Evolutionary conservation across 2,113 vertebrate species (phyloP), one percentile per base, ranked within the genome.

Genomic region (Labrus mixtus): DNA sequence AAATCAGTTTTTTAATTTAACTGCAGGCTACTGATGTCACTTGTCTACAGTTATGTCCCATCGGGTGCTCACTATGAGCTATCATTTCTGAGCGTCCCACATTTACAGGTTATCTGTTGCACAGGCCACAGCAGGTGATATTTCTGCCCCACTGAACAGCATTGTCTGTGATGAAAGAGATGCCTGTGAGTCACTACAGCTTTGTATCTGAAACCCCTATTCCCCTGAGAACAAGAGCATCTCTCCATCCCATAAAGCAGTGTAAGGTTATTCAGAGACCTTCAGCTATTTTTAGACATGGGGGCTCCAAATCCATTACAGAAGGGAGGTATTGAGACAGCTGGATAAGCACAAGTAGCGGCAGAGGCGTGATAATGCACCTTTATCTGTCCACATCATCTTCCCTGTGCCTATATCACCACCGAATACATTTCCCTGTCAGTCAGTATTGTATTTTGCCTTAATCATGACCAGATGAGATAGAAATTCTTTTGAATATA

Each of bases 261-360:
- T 66, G 73, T 81, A 76, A 78, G 81, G 71, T 87, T 82, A 78
- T 87, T 88, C 82, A 60, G 80, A 87, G 84, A 84, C 83, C 70
- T 84, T 89, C 51, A 25, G 83, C 85, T 92, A 91, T 93, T 94
- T 91, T 92, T 90, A 88, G 89, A 84, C 43, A 43, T 22, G 50
- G 84, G 78, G 82, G 71, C 61, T 88, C 76, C 71, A 85, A 88
- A 91, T 87, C 84, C 87, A 90, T 91, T 91, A 88, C 79, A 87
- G 89, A 87, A 58, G 55, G 85, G 82, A 85, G 73, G 83, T 64
- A 86, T 76, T 69, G 84, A 92, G 91, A 91, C 87, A 80, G 83
- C 79, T 53, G 84, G 85, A 89, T 91, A 89, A 92, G 83, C 88
- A 84, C 60, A 73, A 88, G 88, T 83, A 72, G 84, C 43, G 66